A percentile compares a stretch with the other conserved stretches of the same genome.
Evolutionary conservation across 2,888 invertebrate genomes (phyloP).

Genomic region (Spodoptera littoralis): DNA sequence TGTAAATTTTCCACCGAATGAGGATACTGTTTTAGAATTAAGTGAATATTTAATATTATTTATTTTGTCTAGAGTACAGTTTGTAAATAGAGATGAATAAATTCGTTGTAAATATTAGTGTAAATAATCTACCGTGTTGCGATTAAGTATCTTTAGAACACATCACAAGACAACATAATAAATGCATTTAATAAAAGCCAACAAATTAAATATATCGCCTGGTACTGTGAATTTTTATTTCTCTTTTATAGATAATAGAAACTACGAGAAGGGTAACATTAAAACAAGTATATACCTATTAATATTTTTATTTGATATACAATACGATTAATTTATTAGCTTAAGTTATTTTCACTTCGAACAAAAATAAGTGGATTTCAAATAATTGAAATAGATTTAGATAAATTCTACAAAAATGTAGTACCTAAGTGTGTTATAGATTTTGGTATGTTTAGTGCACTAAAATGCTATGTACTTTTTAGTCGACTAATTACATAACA

Average conservation of each 20-base stretch:
- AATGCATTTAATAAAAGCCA: slow-evolving; percentile 77
- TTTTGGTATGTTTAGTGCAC: too few species aligned
- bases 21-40: slow-evolving; percentile 53
- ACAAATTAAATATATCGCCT: slow-evolving; percentile 67
- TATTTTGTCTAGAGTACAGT: slow-evolving; percentile 73
- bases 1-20: slow-evolving; percentile 80
- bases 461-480: slow-evolving; percentile 22
- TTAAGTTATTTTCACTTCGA: slow-evolving; percentile 30
- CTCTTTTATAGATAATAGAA: too few species aligned
- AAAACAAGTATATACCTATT: slow-evolving; percentile 15
- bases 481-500: too few species aligned
- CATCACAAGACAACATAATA: slow-evolving; percentile 64
- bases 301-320: slow-evolving; percentile 32
- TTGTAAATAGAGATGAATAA: slow-evolving; percentile 75
- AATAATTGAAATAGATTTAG: slow-evolving; percentile 10
- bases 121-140: slow-evolving; percentile 59
- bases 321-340: slow-evolving; percentile 37
- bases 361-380: slow-evolving; percentile 11
- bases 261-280: slow-evolving; percentile 10
- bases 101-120: slow-evolving; percentile 78
- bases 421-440: too few species aligned
- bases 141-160: slow-evolving; percentile 56
- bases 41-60: slow-evolving; percentile 77
- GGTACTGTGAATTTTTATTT: slow-evolving; percentile 32
- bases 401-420: too few species aligned